Base-by-base conservation (phyloP, 2,888 invertebrate species). In the Arenicola marina region DNA sequence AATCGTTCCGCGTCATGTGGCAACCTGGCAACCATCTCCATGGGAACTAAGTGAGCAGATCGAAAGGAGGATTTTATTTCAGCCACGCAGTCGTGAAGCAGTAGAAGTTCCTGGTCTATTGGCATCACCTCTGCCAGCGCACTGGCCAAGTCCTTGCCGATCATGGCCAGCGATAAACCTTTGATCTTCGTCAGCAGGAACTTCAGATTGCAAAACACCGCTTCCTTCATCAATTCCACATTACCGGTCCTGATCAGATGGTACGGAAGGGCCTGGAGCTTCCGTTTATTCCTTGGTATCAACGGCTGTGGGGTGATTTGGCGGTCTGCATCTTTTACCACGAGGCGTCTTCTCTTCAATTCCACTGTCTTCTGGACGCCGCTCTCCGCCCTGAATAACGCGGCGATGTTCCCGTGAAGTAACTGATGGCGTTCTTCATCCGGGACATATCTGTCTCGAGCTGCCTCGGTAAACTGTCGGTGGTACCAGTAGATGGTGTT, bases 401-500 rank as follows among this genome's bases (percentile, higher is more conserved):
- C 29, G 2, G 62, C 65, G 15, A 67, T 51, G 18, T 70, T 71
- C 31, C 63, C 65, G 57, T 80, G 77, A 2, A 79, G 71, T 15
- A 65, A 56, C 24, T 67, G 51, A 1, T n/a, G n/a, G 62, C 73
- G 72, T 3, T 68, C 61, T 2, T 64, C 62, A 31, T 68, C 71
- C 7, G 51, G 29, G 11, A 73, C 64, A 59, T 77, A 80, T 29
- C 74, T 59, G 18, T 72, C 66, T 28, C 56, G 62, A 4, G 78
- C 80, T 33, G 74, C 71, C 61, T 77, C 76, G 11, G 75, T 74
- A 61, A 80, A 80, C 67, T 79, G 79, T 24, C 78, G 68, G 58
- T 80, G 80, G 62, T 78, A 80, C 80, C 80, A 80, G 61, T 66
- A 76, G 58, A 78, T 60, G 11, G 79, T 78, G 28, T 69, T 75